Conservation (phyloP, 2,113 vertebrate genomes). For the Thinocorus orbignyianus region DNA sequence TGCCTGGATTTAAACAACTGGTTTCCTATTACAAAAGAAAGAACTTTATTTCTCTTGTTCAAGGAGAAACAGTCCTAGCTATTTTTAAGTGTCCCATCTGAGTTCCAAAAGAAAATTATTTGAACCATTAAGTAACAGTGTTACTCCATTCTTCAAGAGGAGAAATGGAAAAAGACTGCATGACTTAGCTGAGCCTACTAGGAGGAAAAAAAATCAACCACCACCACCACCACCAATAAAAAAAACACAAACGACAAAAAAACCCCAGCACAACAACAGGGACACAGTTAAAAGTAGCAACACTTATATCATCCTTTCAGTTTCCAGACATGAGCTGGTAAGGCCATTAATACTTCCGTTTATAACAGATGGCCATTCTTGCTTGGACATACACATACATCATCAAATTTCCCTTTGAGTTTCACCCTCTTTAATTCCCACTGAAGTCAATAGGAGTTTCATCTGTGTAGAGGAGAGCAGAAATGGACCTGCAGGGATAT, state of each 20-base stretch:
- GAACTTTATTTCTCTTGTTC: not conserved
- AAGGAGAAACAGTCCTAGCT: not conserved
- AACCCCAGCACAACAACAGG: not conserved
- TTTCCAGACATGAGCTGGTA: slow-evolving; percentile 17
- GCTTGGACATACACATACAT: slow-evolving; percentile 41
- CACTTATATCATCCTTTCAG: slow-evolving; percentile 54
- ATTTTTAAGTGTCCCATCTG: not conserved
- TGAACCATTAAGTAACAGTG: not conserved
- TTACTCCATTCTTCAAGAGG: not conserved
- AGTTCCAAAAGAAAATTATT: not conserved
- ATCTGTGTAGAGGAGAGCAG: not conserved
- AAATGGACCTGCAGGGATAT: not conserved
- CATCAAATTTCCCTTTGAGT: slow-evolving; percentile 49
- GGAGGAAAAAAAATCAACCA: not conserved
- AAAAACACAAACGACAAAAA: not conserved
- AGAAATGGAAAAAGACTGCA: not conserved
- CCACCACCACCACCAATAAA: not conserved
- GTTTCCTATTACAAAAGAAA: slow-evolving; percentile 22
- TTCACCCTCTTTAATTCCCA: slow-evolving; percentile 25
- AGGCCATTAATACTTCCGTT: slow-evolving; percentile 26
- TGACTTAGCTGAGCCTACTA: not conserved
- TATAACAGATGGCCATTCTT: slow-evolving; percentile 33
- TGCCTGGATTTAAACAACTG: not conserved
- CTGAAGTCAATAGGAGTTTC: slow-evolving; percentile 20
- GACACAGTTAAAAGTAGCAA: slow-evolving; percentile 47